phyloP scores from a whole-genome alignment of 1,140 invertebrate species.

The Uloborus diversus region DNA sequence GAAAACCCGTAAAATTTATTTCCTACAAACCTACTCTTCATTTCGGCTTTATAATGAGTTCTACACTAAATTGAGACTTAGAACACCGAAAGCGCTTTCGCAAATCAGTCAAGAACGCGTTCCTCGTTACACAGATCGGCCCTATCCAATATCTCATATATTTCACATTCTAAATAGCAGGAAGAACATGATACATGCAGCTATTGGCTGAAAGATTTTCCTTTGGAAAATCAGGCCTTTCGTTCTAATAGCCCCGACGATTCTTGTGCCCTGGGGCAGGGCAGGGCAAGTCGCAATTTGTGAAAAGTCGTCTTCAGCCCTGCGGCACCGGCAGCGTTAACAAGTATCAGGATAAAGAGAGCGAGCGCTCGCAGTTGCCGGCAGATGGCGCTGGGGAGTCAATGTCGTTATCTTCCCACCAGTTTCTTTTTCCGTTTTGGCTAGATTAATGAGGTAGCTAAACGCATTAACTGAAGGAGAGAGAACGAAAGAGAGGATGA shows the following conservation, averaged over 20 bases:
- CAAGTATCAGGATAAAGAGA: conserved; percentile 19
- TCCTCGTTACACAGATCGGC: too few relatives aligned
- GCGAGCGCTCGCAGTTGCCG: neutral
- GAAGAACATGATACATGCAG: too few relatives aligned
- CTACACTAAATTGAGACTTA: too few relatives aligned
- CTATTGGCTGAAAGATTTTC: too few relatives aligned
- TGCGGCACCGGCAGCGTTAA: conserved; percentile 28
- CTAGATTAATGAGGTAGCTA: conserved; percentile 49
- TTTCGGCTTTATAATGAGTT: too few relatives aligned
- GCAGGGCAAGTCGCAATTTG: conserved; percentile 25
- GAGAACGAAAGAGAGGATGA: conserved; percentile 27
- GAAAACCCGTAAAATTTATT: too few relatives aligned
- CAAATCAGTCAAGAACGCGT: too few relatives aligned
- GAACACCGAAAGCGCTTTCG: too few relatives aligned
- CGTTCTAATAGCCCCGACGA: conserved; percentile 39
- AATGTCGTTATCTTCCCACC: conserved; percentile 12
- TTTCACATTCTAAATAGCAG: too few relatives aligned
- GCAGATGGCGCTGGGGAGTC: conserved; percentile 28
- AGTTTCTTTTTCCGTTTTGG: conserved; percentile 30
- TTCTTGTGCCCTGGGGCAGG: conserved; percentile 27
- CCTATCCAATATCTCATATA: too few relatives aligned
- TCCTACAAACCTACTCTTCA: too few relatives aligned
- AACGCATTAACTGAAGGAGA: conserved; percentile 30
- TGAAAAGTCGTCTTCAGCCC: conserved; percentile 44
- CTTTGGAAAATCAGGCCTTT: conserved; percentile 20